Percentiles rank a stretch among this genome's conserved stretches.
phyloP scores from a whole-genome alignment of 2,888 invertebrate species.

The Agriopis aurantiaria region DNA sequence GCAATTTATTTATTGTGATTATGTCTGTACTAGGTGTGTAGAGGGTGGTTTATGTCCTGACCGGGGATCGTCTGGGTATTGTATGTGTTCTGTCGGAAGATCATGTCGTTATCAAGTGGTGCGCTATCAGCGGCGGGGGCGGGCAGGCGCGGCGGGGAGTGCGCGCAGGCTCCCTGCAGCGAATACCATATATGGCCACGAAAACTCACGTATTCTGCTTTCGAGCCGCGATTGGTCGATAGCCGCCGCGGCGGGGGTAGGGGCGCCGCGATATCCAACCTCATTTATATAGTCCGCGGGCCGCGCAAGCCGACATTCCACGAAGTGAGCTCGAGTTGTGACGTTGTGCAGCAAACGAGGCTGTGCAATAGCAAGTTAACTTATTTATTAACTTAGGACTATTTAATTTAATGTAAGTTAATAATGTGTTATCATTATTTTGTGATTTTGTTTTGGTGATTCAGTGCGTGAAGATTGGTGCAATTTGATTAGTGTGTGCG shows the following conservation, averaged over 20 bases:
- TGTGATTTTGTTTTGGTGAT: constrained; percentile 63
- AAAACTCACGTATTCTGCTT: constrained; percentile 82
- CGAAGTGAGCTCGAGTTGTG: constrained; percentile 82
- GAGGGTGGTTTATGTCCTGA: constrained; percentile 19
- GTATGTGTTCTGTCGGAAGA: constrained; percentile 59
- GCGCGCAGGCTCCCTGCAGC: constrained; percentile 87
- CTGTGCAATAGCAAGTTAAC: constrained; percentile 84
- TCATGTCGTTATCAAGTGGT: constrained; percentile 74
- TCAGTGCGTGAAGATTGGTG: constrained; percentile 64
- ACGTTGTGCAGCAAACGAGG: constrained; percentile 82
- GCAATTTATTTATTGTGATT: neutral
- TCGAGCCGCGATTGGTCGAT: constrained; percentile 88
- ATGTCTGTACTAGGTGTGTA: neutral
- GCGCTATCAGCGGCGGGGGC: constrained; percentile 64
- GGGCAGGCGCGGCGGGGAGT: constrained; percentile 57
- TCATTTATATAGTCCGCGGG: constrained; percentile 86
- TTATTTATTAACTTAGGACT: constrained; percentile 85
- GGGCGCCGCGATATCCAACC: constrained; percentile 83
- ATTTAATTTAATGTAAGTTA: constrained; percentile 85
- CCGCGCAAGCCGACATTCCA: constrained; percentile 81
- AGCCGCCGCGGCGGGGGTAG: constrained; percentile 80
- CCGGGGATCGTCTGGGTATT: constrained; percentile 37
- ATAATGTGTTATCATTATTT: constrained; percentile 55
- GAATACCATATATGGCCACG: constrained; percentile 81
- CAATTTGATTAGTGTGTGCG: constrained; percentile 71